Conservation (phyloP, 1,140 invertebrate species). For the Conus betulinus region DNA sequence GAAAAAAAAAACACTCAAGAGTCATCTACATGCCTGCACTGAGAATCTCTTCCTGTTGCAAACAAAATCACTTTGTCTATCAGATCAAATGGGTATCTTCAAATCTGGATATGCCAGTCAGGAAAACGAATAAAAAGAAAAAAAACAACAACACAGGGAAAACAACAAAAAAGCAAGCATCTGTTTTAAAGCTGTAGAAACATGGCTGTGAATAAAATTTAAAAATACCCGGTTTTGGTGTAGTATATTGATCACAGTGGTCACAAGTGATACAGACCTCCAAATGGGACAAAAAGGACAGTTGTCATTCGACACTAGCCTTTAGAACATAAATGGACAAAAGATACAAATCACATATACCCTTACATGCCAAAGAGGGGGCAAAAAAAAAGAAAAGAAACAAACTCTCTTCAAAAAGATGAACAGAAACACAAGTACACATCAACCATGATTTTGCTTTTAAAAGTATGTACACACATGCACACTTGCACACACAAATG, state of each 20-base stretch:
- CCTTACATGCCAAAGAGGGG: background rate
- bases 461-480: slow-evolving; percentile 3
- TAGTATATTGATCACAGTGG: background rate
- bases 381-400: background rate
- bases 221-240: background rate
- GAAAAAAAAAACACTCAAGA: no score
- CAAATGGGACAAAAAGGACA: background rate
- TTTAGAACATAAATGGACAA: no score
- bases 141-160: background rate
- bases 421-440: no score
- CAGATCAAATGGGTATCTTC: no score
- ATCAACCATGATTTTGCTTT: background rate
- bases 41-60: no score
- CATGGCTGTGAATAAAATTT: background rate
- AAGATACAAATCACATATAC: no score
- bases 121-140: background rate
- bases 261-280: background rate
- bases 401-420: no score
- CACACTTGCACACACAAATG: slow-evolving; percentile 23
- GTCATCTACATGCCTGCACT: no score
- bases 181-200: background rate
- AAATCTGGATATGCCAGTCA: no score
- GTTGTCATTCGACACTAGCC: no score
- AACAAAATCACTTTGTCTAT: no score
- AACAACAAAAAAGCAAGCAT: background rate